Percentiles rank a stretch among this genome's conserved stretches.
phyloP scores from a whole-genome alignment of 2,113 vertebrate species.

The Mormoops blainvillei region DNA sequence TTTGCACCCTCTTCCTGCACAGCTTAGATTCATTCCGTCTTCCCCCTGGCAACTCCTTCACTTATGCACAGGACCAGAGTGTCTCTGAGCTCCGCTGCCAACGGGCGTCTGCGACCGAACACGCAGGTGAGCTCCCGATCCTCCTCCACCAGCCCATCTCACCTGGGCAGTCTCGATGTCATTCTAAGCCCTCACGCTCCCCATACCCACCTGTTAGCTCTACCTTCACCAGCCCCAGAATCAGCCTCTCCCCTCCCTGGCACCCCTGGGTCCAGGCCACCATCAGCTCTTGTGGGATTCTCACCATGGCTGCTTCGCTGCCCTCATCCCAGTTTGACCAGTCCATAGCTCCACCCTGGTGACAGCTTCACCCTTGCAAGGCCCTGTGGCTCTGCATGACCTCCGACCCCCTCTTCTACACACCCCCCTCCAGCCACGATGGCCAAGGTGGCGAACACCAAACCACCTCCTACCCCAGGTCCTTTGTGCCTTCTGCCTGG shows the following conservation, averaged over 20 bases:
- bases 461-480: background rate
- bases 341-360: background rate
- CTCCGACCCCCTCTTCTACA: background rate
- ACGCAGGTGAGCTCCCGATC: background rate
- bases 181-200: accelerated
- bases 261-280: background rate
- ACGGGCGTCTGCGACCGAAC: background rate
- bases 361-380: background rate
- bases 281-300: background rate
- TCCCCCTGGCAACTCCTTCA: too few relatives aligned
- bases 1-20: accelerated
- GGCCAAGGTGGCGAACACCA: background rate
- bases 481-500: background rate
- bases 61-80: background rate
- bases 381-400: background rate
- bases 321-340: background rate
- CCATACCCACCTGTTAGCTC: background rate
- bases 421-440: background rate
- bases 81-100: background rate
- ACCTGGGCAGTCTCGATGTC: background rate
- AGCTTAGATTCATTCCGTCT: background rate
- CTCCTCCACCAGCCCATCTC: background rate
- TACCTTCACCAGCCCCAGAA: background rate
- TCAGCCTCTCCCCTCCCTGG: background rate
- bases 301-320: background rate